A percentile compares a stretch with the other conserved stretches of the same genome.
Evolutionary conservation across 2,113 vertebrate genomes (phyloP).

Genomic region (Meriones unguiculatus): DNA sequence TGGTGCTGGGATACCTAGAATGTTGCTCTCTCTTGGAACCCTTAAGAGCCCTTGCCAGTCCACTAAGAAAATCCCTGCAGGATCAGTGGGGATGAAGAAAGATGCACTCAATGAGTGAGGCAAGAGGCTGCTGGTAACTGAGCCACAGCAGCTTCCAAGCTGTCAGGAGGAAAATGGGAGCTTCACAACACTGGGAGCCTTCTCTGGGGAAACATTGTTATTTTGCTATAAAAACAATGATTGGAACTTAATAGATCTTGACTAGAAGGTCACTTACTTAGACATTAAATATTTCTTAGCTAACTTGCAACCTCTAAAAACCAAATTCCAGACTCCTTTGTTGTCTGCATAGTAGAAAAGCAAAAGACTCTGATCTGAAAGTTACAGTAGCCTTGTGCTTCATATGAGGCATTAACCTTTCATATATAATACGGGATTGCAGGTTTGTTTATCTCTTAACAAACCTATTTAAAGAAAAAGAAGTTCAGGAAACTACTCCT

Average conservation of each 20-base stretch:
- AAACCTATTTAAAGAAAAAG: background rate
- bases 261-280: background rate
- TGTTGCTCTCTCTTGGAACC: conserved; percentile 34
- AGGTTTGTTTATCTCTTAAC: background rate
- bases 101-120: background rate
- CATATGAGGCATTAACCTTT: background rate
- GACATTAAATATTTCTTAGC: background rate
- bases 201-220: background rate
- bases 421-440: background rate
- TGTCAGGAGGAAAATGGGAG: background rate
- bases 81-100: background rate
- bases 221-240: conserved; percentile 11
- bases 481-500: background rate
- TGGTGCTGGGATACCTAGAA: conserved; percentile 13
- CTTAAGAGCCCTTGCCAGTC: background rate
- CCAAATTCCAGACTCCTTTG: background rate
- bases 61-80: background rate
- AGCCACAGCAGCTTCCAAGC: background rate
- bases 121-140: background rate
- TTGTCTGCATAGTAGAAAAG: background rate
- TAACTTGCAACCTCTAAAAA: background rate
- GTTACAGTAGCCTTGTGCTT: conserved; percentile 13
- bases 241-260: background rate
- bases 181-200: background rate
- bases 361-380: background rate